phyloP scores from a whole-genome alignment of 2,888 invertebrate species.

The Sphaerophoria taeniata region DNA sequence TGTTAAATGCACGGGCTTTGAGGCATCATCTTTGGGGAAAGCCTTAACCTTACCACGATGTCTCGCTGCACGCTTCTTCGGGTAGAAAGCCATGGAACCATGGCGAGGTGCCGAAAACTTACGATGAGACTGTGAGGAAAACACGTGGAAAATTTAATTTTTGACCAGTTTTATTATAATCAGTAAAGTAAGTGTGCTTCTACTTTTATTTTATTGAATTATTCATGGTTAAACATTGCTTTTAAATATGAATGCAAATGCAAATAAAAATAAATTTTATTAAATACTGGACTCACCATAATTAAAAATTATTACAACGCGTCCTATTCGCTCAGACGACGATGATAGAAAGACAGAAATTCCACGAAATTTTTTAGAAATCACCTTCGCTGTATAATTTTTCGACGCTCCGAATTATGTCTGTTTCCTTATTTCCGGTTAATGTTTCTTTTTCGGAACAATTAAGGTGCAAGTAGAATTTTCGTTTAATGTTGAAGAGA shows the following conservation, averaged over 20 bases:
- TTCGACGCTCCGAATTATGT: slow-evolving; percentile 33
- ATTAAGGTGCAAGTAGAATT: slow-evolving; percentile 3
- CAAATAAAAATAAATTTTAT: neutral
- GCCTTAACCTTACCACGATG: no score
- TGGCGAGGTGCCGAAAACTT: slow-evolving; percentile 99
- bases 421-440: slow-evolving; percentile 13
- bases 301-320: slow-evolving; percentile 65
- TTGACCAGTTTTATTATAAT: slow-evolving; percentile 4
- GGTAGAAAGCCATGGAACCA: slow-evolving; percentile 99
- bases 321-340: slow-evolving; percentile 78
- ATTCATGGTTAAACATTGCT: no score
- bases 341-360: slow-evolving; percentile 80
- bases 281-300: slow-evolving; percentile 78
- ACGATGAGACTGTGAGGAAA: slow-evolving; percentile 94
- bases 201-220: no score
- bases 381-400: slow-evolving; percentile 64
- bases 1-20: no score
- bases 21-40: no score
- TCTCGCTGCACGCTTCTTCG: no score
- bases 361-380: slow-evolving; percentile 69
- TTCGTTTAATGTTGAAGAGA: neutral
- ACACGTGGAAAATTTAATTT: slow-evolving; percentile 43
- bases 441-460: neutral
- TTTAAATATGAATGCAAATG: no score
- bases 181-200: no score